Base-by-base conservation (phyloP, 2,888 invertebrate species). In the Cephalotes varians region DNA sequence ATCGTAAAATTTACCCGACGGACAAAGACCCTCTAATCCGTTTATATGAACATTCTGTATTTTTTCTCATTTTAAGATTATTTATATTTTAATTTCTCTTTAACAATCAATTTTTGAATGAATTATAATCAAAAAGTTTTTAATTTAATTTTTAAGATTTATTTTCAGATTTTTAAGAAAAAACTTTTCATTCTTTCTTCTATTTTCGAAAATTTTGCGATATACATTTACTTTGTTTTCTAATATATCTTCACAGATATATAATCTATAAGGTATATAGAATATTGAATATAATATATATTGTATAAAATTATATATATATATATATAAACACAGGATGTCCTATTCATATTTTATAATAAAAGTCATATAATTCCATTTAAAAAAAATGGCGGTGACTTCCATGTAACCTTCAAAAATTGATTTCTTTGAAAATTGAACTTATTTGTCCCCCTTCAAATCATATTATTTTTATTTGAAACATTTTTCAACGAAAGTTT, bases 1-100 rank as follows among this genome's bases (percentile, higher is more conserved):
- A 18, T n/a, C 37, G 28, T 77, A n/a, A 51, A 67, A 67, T 77
- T 37, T 12, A 58, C 25, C 25, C n/a, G 34, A 49, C 79, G n/a
- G 21, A 60, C 62, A 47, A 60, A 60, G 62, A 21, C 10, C 21
- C 10, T 10, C 15, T 44, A 56, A 12, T 40, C 37, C 25, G 25
- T 9, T 71, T 71, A 56, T 18, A 6, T 15, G 9, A 25, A 65
- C 15, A 44, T 65, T 25, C 21, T 18, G 1, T 18, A 6, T 15
- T 56, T 9, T 2, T 37, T 58, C 1, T 21, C 0, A 71, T 25
- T 56, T 12, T 6, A 58, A 56, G 3, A 34, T 34, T 37, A 71
- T 12, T 37, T 37, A 37, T 28, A 54, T 25, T 31, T 54, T 15
- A 18, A 71, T 71, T 21, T 21, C 15, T 1, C 15, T 1, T 37